Conservation (phyloP, 1,140 invertebrate species). For the Ceratoteleas bidentatus region DNA sequence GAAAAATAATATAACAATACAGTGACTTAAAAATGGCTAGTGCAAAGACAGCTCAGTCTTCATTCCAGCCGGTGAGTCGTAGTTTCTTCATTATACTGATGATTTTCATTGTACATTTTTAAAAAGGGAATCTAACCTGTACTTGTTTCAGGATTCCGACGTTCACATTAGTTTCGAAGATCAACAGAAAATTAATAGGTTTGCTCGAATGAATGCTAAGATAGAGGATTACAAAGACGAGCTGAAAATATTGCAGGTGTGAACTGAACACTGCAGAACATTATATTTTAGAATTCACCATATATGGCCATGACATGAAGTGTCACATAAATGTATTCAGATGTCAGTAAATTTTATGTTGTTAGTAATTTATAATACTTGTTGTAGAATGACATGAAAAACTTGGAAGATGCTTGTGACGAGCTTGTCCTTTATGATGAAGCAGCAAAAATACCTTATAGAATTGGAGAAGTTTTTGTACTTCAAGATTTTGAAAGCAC, state of each 20-base stretch:
- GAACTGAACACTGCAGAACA: not conserved
- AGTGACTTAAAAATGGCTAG: slow-evolving; percentile 71
- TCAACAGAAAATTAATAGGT: slow-evolving; percentile 98
- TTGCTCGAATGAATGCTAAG: slow-evolving; percentile 95
- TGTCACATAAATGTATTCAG: not conserved
- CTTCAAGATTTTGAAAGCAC: slow-evolving; percentile 88
- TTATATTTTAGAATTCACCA: slow-evolving; percentile 31
- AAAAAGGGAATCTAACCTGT: slow-evolving; percentile 31
- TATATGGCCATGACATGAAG: slow-evolving; percentile 63
- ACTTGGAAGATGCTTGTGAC: slow-evolving; percentile 94
- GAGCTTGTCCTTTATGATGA: slow-evolving; percentile 93
- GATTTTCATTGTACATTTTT: not conserved
- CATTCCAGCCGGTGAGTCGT: slow-evolving; percentile 74
- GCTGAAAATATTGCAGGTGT: slow-evolving; percentile 91
- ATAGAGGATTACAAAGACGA: slow-evolving; percentile 95
- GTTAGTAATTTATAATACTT: not conserved
- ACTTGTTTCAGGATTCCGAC: slow-evolving; percentile 88
- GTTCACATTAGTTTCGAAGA: slow-evolving; percentile 97
- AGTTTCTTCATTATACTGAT: slow-evolving; percentile 9
- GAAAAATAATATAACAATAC: too few species aligned
- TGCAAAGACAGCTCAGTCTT: slow-evolving; percentile 72
- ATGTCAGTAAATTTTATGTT: not conserved
- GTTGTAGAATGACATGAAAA: slow-evolving; percentile 91
- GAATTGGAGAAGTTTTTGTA: slow-evolving; percentile 95
- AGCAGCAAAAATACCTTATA: slow-evolving; percentile 89